These are phyloP conservation scores for Caranx ignobilis DNA, from an alignment of 2,113 vertebrate genomes.

Conservation along the genomic window DNA sequence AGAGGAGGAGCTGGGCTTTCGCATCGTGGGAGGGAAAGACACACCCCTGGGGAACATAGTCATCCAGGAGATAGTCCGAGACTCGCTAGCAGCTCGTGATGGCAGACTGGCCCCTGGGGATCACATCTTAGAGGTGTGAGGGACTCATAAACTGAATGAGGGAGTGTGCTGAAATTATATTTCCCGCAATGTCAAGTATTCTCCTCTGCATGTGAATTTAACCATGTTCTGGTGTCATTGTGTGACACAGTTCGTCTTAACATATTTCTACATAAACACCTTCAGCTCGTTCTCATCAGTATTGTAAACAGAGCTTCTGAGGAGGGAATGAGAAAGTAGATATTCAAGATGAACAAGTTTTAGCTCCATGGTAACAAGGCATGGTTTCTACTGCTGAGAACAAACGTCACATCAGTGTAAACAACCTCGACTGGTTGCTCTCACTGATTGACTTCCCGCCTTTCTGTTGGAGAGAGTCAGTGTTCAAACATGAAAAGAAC, in stretches of 20 bases:
- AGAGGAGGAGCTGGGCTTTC: conserved; percentile 89
- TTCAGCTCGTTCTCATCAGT: background rate
- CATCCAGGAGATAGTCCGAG: conserved; percentile 90
- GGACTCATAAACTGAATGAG: background rate
- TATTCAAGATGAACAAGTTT: conserved; percentile 69
- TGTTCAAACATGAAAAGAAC: conserved; percentile 8
- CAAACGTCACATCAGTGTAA: conserved; percentile 17
- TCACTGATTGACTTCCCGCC: conserved; percentile 24
- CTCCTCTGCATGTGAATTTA: background rate
- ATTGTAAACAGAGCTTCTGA: conserved; percentile 51
- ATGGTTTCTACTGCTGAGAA: conserved; percentile 39
- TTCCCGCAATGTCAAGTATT: background rate
- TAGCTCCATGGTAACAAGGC: conserved; percentile 56
- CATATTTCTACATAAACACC: conserved; percentile 27
- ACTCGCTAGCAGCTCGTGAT: conserved; percentile 87
- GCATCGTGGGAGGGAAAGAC: conserved; percentile 93
- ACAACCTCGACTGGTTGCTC: conserved; percentile 2
- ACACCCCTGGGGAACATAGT: conserved; percentile 93
- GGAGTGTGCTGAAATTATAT: background rate
- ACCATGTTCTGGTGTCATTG: background rate
- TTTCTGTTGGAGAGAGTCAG: conserved; percentile 12
- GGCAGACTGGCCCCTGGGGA: conserved; percentile 92
- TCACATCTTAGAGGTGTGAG: conserved; percentile 91
- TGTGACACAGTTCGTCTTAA: conserved; percentile 8
- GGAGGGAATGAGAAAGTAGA: conserved; percentile 40